Evolutionary conservation across 2,113 vertebrate genomes (phyloP).

Genomic region (Rhinichthys klamathensis): DNA sequence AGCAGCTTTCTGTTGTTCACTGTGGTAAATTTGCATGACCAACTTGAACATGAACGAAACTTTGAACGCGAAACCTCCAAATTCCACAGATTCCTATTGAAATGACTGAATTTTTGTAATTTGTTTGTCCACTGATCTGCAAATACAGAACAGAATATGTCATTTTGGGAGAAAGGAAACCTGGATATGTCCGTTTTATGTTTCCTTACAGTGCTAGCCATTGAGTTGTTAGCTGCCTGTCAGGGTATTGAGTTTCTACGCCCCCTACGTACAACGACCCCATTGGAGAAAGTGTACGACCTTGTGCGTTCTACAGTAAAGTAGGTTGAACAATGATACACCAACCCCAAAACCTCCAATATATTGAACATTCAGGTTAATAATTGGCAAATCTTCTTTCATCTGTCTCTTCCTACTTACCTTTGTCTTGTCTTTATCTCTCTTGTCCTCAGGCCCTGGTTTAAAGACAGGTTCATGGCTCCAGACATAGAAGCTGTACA

Average conservation of each 20-base stretch:
- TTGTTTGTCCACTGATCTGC: neutral
- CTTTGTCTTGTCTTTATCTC: neutral
- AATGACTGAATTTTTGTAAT: no score
- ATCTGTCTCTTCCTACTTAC: neutral
- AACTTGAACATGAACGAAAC: no score
- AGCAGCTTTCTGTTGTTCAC: no score
- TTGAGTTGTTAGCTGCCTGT: conserved; percentile 93
- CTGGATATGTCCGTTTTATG: conserved; percentile 17
- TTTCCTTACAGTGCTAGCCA: conserved; percentile 84
- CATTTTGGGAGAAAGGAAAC: neutral
- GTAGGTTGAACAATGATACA: conserved; percentile 80
- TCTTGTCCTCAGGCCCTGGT: conserved; percentile 85
- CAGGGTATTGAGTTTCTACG: conserved; percentile 99
- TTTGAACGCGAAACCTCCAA: no score
- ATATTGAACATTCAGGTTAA: conserved; percentile 66
- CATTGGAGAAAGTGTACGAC: conserved; percentile 97
- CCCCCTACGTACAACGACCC: conserved; percentile 92
- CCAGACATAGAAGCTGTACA: conserved; percentile 93
- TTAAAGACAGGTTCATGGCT: conserved; percentile 98
- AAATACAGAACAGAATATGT: neutral
- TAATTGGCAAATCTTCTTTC: conserved; percentile 60
- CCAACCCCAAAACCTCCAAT: conserved; percentile 60
- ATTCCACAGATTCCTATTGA: no score
- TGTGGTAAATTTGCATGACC: no score
- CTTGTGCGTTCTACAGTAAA: conserved; percentile 94